A percentile compares a stretch with the other conserved stretches of the same genome.
These are phyloP conservation scores for Xestia rhomboidea DNA, from an alignment of 2,888 invertebrate species.

Conservation along the genomic window DNA sequence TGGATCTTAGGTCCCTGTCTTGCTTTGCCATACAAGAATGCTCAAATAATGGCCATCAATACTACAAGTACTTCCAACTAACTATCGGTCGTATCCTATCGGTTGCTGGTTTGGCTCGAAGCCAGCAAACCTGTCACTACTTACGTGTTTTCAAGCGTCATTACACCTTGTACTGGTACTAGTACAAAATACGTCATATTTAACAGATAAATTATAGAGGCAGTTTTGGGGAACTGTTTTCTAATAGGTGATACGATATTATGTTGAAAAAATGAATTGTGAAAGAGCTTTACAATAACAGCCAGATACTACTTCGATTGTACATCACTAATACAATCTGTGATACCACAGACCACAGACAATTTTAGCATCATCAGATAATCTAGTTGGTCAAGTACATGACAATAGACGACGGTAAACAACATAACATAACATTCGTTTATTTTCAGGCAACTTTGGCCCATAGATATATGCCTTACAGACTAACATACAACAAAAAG, in stretches of 20 bases:
- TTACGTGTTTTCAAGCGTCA: slow-evolving; percentile 51
- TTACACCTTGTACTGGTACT: slow-evolving; percentile 37
- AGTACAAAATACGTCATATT: slow-evolving; percentile 4
- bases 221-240: neutral
- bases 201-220: neutral
- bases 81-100: slow-evolving; percentile 19
- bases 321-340: neutral
- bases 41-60: neutral
- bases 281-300: neutral
- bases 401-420: neutral
- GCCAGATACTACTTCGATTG: neutral
- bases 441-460: too few species aligned
- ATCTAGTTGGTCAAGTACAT: neutral
- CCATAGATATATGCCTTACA: too few species aligned
- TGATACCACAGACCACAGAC: neutral
- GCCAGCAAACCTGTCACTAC: slow-evolving; percentile 39
- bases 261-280: neutral
- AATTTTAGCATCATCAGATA: neutral
- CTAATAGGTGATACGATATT: neutral
- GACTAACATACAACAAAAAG: too few species aligned
- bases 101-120: slow-evolving; percentile 32
- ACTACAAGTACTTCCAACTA: slow-evolving; percentile 8
- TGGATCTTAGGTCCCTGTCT: neutral
- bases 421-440: too few species aligned
- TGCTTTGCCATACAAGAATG: neutral